phyloP scores from a whole-genome alignment of 1,140 invertebrate species.

The Achroia grisella region DNA sequence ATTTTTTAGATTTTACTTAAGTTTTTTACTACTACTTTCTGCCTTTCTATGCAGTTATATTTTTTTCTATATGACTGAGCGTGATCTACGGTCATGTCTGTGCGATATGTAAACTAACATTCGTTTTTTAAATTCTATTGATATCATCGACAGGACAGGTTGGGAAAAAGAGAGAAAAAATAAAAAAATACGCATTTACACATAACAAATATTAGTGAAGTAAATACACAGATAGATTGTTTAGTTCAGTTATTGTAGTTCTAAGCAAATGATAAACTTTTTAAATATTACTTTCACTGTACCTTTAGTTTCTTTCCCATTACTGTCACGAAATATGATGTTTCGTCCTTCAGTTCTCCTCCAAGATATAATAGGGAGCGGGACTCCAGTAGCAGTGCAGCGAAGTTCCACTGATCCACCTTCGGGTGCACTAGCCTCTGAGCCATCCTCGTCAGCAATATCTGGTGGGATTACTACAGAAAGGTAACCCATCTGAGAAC shows the following conservation, averaged over 20 bases:
- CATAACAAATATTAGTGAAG: no score
- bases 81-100: no score
- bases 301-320: slow-evolving; percentile 79
- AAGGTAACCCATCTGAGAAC: slow-evolving; percentile 82
- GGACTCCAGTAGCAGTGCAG: slow-evolving; percentile 88
- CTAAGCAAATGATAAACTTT: neutral
- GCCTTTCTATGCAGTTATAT: no score
- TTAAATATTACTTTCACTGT: slow-evolving; percentile 14
- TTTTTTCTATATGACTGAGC: no score
- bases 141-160: no score
- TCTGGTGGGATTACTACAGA: slow-evolving; percentile 90
- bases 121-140: no score
- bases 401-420: slow-evolving; percentile 84
- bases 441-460: slow-evolving; percentile 80
- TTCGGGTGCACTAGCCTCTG: slow-evolving; percentile 74
- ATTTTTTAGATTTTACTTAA: no score
- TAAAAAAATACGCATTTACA: no score
- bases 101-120: no score
- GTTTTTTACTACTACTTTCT: no score
- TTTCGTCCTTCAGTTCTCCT: slow-evolving; percentile 82
- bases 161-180: no score
- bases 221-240: no score
- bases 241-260: slow-evolving; percentile 14
- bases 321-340: slow-evolving; percentile 81
- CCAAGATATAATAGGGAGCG: slow-evolving; percentile 85